phyloP scores from a whole-genome alignment of 2,888 invertebrate species.

The Oscheius onirici region DNA sequence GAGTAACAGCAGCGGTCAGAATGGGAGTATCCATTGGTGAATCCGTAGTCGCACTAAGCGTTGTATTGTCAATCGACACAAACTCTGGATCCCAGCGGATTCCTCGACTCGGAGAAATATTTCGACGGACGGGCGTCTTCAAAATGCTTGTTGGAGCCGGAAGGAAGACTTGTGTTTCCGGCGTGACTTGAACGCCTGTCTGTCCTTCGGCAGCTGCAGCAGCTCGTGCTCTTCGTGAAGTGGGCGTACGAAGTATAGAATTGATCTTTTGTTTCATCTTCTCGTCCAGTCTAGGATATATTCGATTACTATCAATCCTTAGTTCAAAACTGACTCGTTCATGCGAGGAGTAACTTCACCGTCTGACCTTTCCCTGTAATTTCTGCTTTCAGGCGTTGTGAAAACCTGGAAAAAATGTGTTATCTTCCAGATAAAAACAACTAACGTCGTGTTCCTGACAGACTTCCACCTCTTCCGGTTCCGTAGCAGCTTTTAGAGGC shows the following conservation, averaged over 20 bases:
- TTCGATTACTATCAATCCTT: not conserved
- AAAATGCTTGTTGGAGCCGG: conserved; percentile 20
- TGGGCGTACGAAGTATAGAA: conserved; percentile 12
- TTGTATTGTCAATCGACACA: not conserved
- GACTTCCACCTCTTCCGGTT: not conserved
- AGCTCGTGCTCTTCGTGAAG: conserved; percentile 13
- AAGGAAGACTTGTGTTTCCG: not conserved
- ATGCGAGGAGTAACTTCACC: not conserved
- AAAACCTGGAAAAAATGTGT: too few relatives aligned
- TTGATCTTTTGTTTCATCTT: conserved; percentile 2
- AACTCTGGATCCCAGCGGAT: not conserved
- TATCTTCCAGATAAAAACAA: too few relatives aligned
- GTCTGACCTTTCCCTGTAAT: not conserved
- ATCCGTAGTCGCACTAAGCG: not conserved
- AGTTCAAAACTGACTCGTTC: not conserved
- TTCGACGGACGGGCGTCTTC: not conserved
- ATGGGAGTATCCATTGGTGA: too few relatives aligned
- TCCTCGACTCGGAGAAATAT: not conserved
- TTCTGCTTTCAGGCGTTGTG: not conserved
- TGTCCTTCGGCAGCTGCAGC: conserved; percentile 24
- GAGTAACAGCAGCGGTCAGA: too few relatives aligned
- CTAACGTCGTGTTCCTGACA: too few relatives aligned
- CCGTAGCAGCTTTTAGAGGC: not conserved
- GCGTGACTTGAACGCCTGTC: conserved; percentile 14
- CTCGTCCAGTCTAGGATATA: conserved; percentile 1